Base-by-base conservation (phyloP, 2,797 vertebrate species). In the Balearica regulorum region DNA sequence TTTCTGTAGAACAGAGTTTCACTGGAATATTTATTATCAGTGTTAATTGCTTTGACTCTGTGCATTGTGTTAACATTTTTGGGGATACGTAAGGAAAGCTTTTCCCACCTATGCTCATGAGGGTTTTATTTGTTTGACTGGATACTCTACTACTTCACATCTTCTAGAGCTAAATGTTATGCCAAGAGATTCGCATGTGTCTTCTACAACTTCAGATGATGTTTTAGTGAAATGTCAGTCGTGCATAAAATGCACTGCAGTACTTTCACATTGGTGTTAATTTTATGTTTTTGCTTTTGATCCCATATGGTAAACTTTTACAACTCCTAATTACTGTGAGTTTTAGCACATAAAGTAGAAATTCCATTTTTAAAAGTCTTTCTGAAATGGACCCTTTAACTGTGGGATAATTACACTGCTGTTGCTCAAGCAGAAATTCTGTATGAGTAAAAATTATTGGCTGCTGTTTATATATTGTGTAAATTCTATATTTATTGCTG, bases 401-500 rank as follows among this genome's bases (percentile, higher is more conserved):
- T 75, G 22, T 49, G 18, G 35, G 16, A 13, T 69, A 71, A 87
- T 93, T 89, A 57, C 75, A 29, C 26, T 92, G 58, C 58, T 87
- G 69, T 79, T 92, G 13, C 81, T 87, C 54, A 89, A 87, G 54
- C 16, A 93, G 35, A 46, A 90, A 41, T 90, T 84, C 41, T 76
- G 17, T 81, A 49, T 65, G 21, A 91, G 29, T 53, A 70, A 94
- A 94, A 93, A 90, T 75, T 93, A 88, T 90, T 95, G 86, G 65
- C 72, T 92, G 51, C 51, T 66, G 35, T 81, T 86, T 87, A 44
- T 68, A 73, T 87, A 91, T 87, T 91, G 51, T 90, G 70, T 80
- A 90, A 93, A 83, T 89, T 58, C 69, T 91, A 58, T 88, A 83
- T 91, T 96, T 94, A 79, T 87, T 35, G 21, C 37, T 84, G 68